Percentiles rank a stretch among this genome's conserved stretches.
Conservation (phyloP, 2,888 invertebrate species). For the Rhabditoides inermis region DNA sequence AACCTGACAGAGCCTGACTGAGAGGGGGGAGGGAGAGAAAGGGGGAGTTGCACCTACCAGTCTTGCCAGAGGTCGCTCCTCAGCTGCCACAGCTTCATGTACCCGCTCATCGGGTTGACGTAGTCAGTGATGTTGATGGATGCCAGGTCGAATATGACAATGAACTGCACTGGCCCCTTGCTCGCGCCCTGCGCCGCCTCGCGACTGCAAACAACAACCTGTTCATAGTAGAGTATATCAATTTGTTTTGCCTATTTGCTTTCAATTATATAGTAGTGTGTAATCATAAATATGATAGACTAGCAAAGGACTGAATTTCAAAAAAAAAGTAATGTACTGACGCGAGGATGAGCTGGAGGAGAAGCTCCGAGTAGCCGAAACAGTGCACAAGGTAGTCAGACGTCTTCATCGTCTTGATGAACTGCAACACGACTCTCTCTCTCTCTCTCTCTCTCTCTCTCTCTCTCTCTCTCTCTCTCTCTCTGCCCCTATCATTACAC, state of each 20-base stretch:
- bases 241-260: neutral
- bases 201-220: slow-evolving; percentile 12
- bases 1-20: slow-evolving; percentile 15
- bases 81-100: slow-evolving; percentile 38
- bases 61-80: slow-evolving; percentile 35
- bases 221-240: neutral
- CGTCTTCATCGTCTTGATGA: slow-evolving; percentile 35
- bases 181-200: slow-evolving; percentile 24
- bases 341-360: slow-evolving; percentile 30
- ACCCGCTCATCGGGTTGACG: slow-evolving; percentile 34
- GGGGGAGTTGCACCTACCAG: no score
- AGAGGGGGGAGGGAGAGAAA: no score
- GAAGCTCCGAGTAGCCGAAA: slow-evolving; percentile 34
- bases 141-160: slow-evolving; percentile 30
- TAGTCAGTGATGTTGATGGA: slow-evolving; percentile 34
- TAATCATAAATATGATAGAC: neutral
- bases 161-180: slow-evolving; percentile 35
- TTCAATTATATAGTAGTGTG: neutral
- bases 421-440: slow-evolving; percentile 13
- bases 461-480: no score
- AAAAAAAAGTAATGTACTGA: slow-evolving; percentile 6
- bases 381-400: slow-evolving; percentile 32
- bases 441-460: no score
- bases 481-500: no score
- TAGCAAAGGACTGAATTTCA: neutral